Evolutionary conservation across 2,113 vertebrate species (phyloP).

Genomic region (Pachycephala philippinensis): DNA sequence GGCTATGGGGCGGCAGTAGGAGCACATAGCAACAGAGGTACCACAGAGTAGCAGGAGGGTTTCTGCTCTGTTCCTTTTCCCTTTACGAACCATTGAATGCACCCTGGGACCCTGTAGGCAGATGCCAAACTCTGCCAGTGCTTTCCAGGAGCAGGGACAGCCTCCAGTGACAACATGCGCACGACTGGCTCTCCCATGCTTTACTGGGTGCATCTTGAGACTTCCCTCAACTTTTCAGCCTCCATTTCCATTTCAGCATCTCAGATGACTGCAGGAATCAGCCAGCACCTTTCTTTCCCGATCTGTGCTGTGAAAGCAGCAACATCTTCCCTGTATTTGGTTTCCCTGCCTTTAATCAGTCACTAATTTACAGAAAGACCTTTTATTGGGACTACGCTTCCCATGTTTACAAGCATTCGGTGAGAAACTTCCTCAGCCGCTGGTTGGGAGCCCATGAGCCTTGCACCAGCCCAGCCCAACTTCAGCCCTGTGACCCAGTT

Average conservation of each 20-base stretch:
- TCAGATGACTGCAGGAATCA: background rate
- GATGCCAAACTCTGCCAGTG: background rate
- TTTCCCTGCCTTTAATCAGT: background rate
- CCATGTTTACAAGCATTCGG: accelerated
- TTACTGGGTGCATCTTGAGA: background rate
- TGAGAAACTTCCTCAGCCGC: background rate
- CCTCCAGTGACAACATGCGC: accelerated
- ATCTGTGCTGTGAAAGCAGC: background rate
- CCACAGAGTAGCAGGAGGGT: background rate
- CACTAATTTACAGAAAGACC: background rate
- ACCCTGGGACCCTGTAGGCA: background rate
- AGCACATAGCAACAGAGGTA: accelerated
- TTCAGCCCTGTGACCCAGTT: background rate
- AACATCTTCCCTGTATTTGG: background rate
- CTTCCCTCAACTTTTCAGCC: background rate
- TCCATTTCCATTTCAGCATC: background rate
- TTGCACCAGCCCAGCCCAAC: background rate
- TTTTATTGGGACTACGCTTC: background rate
- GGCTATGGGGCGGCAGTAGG: background rate
- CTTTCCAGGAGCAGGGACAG: background rate
- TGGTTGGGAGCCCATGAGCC: background rate
- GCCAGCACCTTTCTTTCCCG: background rate
- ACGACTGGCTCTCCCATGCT: background rate
- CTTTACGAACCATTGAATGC: accelerated
- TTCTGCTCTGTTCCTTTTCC: background rate